phyloP scores from a whole-genome alignment of 30 jellyfish, hydroid and myxozoan species.

The Hydractinia symbiolongicarpus region DNA sequence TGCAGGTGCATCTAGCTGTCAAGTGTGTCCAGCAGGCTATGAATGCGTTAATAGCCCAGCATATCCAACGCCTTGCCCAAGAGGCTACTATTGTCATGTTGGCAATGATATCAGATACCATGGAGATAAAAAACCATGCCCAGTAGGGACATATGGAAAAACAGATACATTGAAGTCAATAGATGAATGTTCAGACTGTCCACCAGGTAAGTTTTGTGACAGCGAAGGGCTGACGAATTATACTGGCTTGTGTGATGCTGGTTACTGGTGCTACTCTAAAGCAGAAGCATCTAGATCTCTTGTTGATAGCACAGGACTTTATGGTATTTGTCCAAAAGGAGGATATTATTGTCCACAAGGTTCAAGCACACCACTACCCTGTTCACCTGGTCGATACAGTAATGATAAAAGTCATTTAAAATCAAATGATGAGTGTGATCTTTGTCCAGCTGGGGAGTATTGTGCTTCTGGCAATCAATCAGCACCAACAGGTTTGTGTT shows the following conservation, averaged over 20 bases:
- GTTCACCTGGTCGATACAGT: conserved; percentile 93
- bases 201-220: conserved; percentile 83
- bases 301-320: conserved; percentile 35
- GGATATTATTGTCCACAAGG: conserved; percentile 92
- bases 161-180: conserved; percentile 38
- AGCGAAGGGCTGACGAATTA: conserved; percentile 34
- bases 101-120: conserved; percentile 49
- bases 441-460: conserved; percentile 74
- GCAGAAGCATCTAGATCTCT: conserved; percentile 47
- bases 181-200: conserved; percentile 73
- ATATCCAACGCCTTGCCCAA: conserved; percentile 72
- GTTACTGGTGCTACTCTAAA: conserved; percentile 72
- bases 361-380: conserved; percentile 69
- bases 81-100: conserved; percentile 85
- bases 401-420: conserved; percentile 46
- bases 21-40: conserved; percentile 91
- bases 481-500: conserved; percentile 63
- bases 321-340: conserved; percentile 92
- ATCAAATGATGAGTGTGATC: conserved; percentile 63
- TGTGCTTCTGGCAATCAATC: conserved; percentile 94
- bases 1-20: conserved; percentile 62
- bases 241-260: conserved; percentile 95
- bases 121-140: conserved; percentile 76
- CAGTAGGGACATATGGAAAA: conserved; percentile 85
- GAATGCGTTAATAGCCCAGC: conserved; percentile 67